Conservation (phyloP, 1,140 invertebrate genomes). For the Sweltsa coloradensis region DNA sequence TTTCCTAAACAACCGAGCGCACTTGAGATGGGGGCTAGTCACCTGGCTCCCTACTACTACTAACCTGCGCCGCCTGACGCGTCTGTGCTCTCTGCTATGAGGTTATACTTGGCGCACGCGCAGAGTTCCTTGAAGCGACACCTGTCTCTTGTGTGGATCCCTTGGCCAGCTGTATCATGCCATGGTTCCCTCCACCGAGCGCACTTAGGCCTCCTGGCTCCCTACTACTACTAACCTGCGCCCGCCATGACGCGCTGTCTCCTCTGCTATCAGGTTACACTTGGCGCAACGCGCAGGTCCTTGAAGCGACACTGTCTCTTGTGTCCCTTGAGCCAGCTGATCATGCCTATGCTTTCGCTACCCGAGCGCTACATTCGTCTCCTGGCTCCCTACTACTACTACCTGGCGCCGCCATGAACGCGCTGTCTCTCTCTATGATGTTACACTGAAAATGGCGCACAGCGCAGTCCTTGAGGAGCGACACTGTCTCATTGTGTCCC, state of each 20-base stretch:
- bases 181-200: slow-evolving; percentile 91
- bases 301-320: slow-evolving; percentile 81
- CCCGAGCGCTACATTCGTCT: too few relatives aligned
- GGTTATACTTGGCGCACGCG: slow-evolving; percentile 86
- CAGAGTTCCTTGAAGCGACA: slow-evolving; percentile 76
- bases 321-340: slow-evolving; percentile 88
- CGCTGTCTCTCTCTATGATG: too few relatives aligned
- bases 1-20: slow-evolving; percentile 90
- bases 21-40: too few relatives aligned
- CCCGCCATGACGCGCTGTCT: slow-evolving; percentile 95
- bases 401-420: too few relatives aligned
- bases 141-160: slow-evolving; percentile 87
- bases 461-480: too few relatives aligned
- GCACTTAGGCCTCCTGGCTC: slow-evolving; percentile 64
- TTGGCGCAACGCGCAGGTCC: slow-evolving; percentile 82
- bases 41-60: too few relatives aligned
- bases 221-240: slow-evolving; percentile 11
- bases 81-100: slow-evolving; percentile 90
- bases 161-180: slow-evolving; percentile 87
- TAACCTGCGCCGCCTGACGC: slow-evolving; percentile 69
- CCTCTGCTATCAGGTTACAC: slow-evolving; percentile 91
- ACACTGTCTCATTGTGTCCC: too few relatives aligned
- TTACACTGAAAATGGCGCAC: too few relatives aligned
- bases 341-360: too few relatives aligned
- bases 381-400: too few relatives aligned